These are phyloP conservation scores for Drosophila villosipedis DNA, from an alignment of 2,888 invertebrate species.

Conservation along the genomic window DNA sequence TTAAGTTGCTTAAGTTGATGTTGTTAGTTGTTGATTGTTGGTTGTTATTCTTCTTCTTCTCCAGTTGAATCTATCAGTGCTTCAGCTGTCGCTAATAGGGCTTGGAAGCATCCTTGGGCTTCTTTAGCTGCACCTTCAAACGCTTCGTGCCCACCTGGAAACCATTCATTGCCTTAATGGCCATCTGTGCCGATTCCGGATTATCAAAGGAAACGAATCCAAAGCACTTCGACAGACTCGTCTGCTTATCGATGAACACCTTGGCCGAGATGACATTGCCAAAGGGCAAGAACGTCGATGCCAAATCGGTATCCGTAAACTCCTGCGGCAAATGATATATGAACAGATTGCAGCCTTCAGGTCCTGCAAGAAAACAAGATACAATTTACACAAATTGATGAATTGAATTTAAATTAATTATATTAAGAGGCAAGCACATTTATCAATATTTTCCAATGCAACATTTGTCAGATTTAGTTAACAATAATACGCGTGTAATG, in stretches of 20 bases:
- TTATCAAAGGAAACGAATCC: conserved; percentile 99
- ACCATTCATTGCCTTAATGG: conserved; percentile 99
- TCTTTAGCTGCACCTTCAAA: conserved; percentile 98
- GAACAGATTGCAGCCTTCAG: conserved; percentile 99
- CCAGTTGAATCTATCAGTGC: neutral
- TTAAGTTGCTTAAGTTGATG: conserved; percentile 7
- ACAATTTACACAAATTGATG: neutral
- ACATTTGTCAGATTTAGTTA: neutral
- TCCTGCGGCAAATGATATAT: conserved; percentile 99
- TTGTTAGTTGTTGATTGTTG: conserved; percentile 13
- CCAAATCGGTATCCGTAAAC: conserved; percentile 98
- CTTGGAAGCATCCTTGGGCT: conserved; percentile 96
- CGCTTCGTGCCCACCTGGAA: conserved; percentile 99
- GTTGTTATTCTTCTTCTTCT: conserved; percentile 10
- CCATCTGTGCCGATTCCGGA: conserved; percentile 96
- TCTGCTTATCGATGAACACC: conserved; percentile 99
- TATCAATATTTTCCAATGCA: neutral
- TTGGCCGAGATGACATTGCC: conserved; percentile 99
- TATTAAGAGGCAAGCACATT: neutral
- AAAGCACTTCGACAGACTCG: conserved; percentile 99
- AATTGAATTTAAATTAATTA: neutral
- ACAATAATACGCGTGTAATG: neutral
- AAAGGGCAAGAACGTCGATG: conserved; percentile 98
- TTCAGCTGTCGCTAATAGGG: conserved; percentile 89
- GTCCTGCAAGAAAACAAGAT: conserved; percentile 87